Percentiles rank a stretch among this genome's conserved stretches.
phyloP scores from a whole-genome alignment of 2,113 vertebrate genomes.

The Dasypus novemcinctus region DNA sequence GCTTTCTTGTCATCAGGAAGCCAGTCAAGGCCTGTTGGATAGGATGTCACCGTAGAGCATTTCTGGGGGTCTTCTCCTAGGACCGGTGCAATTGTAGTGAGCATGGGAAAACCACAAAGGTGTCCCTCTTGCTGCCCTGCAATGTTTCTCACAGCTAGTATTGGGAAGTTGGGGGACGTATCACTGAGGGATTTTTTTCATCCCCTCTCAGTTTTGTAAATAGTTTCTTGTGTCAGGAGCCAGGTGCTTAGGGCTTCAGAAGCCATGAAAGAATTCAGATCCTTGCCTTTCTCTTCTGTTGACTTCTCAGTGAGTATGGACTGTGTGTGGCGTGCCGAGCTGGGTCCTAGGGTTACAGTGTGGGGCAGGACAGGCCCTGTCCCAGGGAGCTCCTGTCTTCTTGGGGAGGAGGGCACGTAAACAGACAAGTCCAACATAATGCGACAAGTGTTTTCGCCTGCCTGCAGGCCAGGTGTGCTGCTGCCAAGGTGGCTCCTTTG shows the following conservation, averaged over 20 bases:
- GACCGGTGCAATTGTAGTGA: background rate
- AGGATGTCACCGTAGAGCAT: background rate
- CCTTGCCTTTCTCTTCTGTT: background rate
- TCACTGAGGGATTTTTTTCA: background rate
- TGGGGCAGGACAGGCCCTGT: background rate
- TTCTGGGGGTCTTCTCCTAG: background rate
- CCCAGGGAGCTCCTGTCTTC: background rate
- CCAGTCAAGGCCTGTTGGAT: background rate
- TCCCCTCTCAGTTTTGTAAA: background rate
- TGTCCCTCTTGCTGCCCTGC: background rate
- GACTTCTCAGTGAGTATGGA: background rate
- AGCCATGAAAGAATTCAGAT: background rate
- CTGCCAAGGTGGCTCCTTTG: slow-evolving; percentile 64
- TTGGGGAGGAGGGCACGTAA: slow-evolving; percentile 13
- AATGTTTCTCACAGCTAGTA: slow-evolving; percentile 7
- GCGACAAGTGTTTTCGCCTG: slow-evolving; percentile 61
- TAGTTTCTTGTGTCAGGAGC: background rate
- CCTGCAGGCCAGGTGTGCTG: background rate
- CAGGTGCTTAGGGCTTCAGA: background rate
- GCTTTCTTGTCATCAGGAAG: background rate
- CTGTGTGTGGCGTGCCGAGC: background rate
- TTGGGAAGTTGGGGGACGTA: background rate
- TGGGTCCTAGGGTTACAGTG: background rate
- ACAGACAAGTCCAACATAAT: slow-evolving; percentile 46
- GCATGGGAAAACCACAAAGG: background rate